A percentile compares a stretch with the other conserved stretches of the same genome.
phyloP scores from a whole-genome alignment of 2,888 invertebrate species.

The Acrobasis suavella region DNA sequence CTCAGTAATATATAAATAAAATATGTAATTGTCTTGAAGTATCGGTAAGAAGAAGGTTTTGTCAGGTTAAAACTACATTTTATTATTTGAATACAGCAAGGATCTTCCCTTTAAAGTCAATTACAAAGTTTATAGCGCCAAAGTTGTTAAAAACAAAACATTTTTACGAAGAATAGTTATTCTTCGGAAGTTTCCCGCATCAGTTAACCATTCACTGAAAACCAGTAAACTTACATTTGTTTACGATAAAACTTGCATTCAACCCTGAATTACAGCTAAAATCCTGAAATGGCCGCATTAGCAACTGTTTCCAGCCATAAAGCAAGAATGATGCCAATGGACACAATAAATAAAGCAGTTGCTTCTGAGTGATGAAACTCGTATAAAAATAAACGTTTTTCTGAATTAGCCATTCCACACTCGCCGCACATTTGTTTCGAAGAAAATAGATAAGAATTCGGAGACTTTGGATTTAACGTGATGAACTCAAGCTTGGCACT shows the following conservation, averaged over 20 bases:
- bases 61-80: no score
- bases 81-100: no score
- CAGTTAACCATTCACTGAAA: conserved; percentile 19
- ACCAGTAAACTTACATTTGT: conserved; percentile 21
- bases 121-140: no score
- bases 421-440: conserved; percentile 38
- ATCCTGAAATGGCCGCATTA: conserved; percentile 42
- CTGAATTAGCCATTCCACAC: conserved; percentile 40
- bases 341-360: conserved; percentile 48
- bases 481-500: not conserved
- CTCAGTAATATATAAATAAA: no score
- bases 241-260: conserved; percentile 28
- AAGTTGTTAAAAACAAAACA: not conserved
- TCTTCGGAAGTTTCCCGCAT: not conserved
- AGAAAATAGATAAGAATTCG: conserved; percentile 16
- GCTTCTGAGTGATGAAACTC: conserved; percentile 51
- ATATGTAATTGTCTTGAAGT: no score
- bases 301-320: conserved; percentile 44
- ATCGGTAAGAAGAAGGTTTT: no score
- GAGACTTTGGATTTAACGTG: conserved; percentile 15
- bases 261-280: conserved; percentile 30
- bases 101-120: no score
- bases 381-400: conserved; percentile 53
- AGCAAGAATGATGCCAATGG: conserved; percentile 56
- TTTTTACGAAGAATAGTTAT: not conserved